Conservation (phyloP, 2,113 vertebrate species). For the Onychostoma macrolepis region DNA sequence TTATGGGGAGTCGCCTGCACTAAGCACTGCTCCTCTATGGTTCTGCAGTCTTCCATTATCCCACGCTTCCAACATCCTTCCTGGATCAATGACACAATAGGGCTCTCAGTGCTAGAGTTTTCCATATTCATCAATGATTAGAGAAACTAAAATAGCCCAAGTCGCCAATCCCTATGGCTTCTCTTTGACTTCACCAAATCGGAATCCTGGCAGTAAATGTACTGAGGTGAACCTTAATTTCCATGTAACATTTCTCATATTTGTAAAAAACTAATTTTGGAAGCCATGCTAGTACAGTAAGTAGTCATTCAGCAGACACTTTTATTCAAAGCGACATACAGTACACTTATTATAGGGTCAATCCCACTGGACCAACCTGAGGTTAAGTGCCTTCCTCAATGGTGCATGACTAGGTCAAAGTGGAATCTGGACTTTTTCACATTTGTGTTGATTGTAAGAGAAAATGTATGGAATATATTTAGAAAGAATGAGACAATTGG, state of each 20-base stretch:
- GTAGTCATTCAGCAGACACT: neutral
- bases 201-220: neutral
- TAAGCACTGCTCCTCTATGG: slow-evolving; percentile 24
- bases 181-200: neutral
- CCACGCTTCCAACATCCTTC: slow-evolving; percentile 10
- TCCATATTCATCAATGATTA: neutral
- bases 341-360: neutral
- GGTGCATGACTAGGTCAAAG: neutral
- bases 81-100: slow-evolving; percentile 34
- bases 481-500: neutral
- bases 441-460: neutral
- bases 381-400: neutral
- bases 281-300: neutral
- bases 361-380: neutral
- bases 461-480: neutral
- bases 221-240: neutral
- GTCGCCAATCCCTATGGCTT: neutral
- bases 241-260: neutral
- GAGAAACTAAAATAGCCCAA: neutral
- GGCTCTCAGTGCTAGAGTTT: neutral
- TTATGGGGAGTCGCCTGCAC: slow-evolving; percentile 38
- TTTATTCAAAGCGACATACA: neutral
- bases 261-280: neutral
- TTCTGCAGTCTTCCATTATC: neutral
- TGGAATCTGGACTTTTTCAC: slow-evolving; percentile 6